phyloP scores from a whole-genome alignment of 2,888 invertebrate genomes.

The Argyresthia goedartella region DNA sequence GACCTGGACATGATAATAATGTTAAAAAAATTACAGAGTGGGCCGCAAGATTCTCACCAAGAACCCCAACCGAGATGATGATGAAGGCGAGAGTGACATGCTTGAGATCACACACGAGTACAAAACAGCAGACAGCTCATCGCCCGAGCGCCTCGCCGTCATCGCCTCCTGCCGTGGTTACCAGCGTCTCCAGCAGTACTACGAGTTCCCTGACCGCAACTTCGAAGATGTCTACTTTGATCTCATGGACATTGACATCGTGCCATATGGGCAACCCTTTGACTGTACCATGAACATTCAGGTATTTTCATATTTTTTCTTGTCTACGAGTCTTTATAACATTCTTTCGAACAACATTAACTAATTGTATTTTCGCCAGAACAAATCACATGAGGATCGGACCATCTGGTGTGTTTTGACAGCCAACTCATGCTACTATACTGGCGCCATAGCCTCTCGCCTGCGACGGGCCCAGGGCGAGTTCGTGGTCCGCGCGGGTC shows the following conservation, averaged over 20 bases:
- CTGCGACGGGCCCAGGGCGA: constrained; percentile 74
- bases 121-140: constrained; percentile 73
- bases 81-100: constrained; percentile 74
- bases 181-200: constrained; percentile 72
- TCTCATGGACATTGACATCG: constrained; percentile 74
- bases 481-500: constrained; percentile 72
- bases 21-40: constrained; percentile 67
- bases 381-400: constrained; percentile 73
- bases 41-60: constrained; percentile 78
- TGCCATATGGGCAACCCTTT: constrained; percentile 76
- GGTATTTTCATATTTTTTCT: constrained; percentile 29
- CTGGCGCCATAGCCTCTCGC: constrained; percentile 75
- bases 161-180: constrained; percentile 77
- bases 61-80: constrained; percentile 72
- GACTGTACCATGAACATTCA: constrained; percentile 76
- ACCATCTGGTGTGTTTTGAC: constrained; percentile 74
- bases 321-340: not conserved
- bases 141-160: constrained; percentile 75
- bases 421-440: constrained; percentile 77
- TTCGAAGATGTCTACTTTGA: constrained; percentile 76
- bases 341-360: not conserved
- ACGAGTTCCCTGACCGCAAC: constrained; percentile 70
- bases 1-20: not conserved
- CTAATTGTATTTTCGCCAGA: too few species aligned
- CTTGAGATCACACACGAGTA: constrained; percentile 76